Evolutionary conservation across 2,797 vertebrate species (phyloP).

Genomic region (Xiphorhynchus erythropygius): DNA sequence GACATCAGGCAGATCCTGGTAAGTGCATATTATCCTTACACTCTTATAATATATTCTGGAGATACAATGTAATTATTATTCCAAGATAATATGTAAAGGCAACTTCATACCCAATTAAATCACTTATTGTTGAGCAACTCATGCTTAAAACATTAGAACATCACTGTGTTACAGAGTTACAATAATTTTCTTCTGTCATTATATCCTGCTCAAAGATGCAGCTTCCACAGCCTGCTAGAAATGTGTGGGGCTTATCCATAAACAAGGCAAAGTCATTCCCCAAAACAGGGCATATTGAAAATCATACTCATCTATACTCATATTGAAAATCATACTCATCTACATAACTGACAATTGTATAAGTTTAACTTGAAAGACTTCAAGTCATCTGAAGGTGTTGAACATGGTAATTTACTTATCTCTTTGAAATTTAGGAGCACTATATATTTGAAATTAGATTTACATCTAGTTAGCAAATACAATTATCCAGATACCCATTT

Average conservation of each 20-base stretch:
- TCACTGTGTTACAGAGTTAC: neutral
- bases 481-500: neutral
- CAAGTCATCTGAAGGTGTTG: neutral
- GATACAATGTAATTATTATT: neutral
- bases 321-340: neutral
- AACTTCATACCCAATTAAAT: constrained; percentile 5
- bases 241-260: neutral
- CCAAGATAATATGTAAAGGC: neutral
- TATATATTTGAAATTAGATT: neutral
- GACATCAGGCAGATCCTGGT: neutral
- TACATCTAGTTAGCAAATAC: neutral
- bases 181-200: neutral
- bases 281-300: neutral
- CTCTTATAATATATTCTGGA: neutral
- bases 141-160: neutral
- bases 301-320: neutral
- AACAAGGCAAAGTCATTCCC: neutral
- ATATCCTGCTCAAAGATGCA: neutral
- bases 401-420: neutral
- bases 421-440: neutral
- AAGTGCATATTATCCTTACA: neutral
- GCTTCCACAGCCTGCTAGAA: neutral
- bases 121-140: neutral
- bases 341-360: neutral
- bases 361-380: neutral